A percentile compares a stretch with the other conserved stretches of the same genome.
phyloP scores from a whole-genome alignment of 2,113 vertebrate species.

The Brachypteracias leptosomus region DNA sequence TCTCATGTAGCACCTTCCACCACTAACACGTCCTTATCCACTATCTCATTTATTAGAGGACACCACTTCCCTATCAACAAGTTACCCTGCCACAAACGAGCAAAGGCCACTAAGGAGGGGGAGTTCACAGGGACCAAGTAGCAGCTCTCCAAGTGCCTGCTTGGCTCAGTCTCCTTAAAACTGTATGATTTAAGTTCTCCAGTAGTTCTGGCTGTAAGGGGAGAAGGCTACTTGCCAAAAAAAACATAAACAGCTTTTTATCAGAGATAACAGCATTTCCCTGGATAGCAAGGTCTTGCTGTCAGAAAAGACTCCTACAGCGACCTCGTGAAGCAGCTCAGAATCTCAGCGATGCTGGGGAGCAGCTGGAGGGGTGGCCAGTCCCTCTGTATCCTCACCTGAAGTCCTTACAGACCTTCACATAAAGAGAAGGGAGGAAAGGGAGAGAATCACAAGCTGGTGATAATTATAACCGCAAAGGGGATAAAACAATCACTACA shows the following conservation, averaged over 20 bases:
- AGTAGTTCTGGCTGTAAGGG: neutral
- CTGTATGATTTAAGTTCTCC: neutral
- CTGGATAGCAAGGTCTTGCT: neutral
- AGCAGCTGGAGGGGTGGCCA: fast-evolving
- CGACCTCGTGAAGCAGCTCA: fast-evolving
- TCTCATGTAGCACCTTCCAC: neutral
- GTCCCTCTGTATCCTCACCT: neutral
- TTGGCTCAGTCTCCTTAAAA: neutral
- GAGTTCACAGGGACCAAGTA: neutral
- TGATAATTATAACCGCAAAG: neutral
- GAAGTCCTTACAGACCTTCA: neutral
- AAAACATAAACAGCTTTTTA: neutral
- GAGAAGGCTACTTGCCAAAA: neutral
- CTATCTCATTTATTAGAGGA: neutral
- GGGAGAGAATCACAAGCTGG: neutral
- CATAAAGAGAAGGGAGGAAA: neutral
- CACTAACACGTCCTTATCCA: neutral
- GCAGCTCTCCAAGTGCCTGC: neutral
- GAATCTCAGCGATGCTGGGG: fast-evolving
- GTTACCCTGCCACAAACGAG: fast-evolving
- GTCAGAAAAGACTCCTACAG: neutral
- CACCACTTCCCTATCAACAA: slow-evolving; percentile 13
- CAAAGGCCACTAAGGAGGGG: neutral
- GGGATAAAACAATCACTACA: too few relatives aligned
- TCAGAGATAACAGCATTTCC: neutral